A percentile compares a stretch with the other conserved stretches of the same genome.
Evolutionary conservation across 2,113 vertebrate genomes (phyloP).

Genomic region (Phoenicopterus ruber): DNA sequence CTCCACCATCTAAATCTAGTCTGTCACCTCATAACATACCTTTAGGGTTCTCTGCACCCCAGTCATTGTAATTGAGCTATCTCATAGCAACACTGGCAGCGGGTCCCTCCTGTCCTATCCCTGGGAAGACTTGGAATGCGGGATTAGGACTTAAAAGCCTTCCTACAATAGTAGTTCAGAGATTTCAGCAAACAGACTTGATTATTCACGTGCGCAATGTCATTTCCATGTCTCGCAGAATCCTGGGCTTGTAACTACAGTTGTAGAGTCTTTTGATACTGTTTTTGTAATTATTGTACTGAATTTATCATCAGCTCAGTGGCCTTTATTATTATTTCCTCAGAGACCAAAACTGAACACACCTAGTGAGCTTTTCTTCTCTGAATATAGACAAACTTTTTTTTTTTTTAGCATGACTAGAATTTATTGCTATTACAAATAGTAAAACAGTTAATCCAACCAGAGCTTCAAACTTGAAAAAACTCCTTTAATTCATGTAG

Average conservation of each 20-base stretch:
- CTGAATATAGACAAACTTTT: not conserved
- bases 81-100: not conserved
- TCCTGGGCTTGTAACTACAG: not conserved
- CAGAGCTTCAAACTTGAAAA: not conserved
- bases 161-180: not conserved
- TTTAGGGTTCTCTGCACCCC: not conserved
- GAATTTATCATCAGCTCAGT: not conserved
- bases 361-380: not conserved
- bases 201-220: not conserved
- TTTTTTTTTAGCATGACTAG: not conserved
- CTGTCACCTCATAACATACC: not conserved
- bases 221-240: not conserved
- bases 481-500: not conserved
- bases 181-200: not conserved
- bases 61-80: not conserved
- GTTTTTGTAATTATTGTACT: not conserved
- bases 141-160: not conserved
- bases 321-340: not conserved
- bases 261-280: not conserved
- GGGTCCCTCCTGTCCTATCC: not conserved
- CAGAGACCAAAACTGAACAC: not conserved
- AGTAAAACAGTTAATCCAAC: not conserved
- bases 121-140: not conserved
- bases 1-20: not conserved
- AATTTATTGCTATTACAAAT: not conserved